Conservation (phyloP, 1,140 invertebrate species). For the Coptotermes formosanus region DNA sequence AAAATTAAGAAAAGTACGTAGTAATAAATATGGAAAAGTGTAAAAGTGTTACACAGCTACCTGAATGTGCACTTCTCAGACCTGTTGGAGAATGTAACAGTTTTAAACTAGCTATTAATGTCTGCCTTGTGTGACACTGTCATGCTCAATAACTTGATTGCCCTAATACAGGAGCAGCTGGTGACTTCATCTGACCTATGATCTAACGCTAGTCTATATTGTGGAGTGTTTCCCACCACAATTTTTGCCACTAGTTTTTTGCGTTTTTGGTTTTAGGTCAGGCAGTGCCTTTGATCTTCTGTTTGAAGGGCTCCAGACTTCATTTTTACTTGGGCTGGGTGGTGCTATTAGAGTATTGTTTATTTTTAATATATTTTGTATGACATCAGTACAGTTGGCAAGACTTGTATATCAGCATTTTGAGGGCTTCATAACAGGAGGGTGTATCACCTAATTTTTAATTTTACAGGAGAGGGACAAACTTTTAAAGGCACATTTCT, state of each 20-base stretch:
- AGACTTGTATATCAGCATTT: too few relatives aligned
- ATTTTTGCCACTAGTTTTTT: neutral
- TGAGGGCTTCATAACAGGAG: too few relatives aligned
- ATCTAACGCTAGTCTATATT: neutral
- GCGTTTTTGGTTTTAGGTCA: too few relatives aligned
- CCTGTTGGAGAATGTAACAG: neutral
- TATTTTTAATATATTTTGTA: too few relatives aligned
- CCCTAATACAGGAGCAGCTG: slow-evolving; percentile 3
- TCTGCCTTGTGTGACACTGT: neutral
- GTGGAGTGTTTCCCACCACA: neutral
- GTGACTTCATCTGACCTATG: neutral
- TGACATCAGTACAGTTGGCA: too few relatives aligned
- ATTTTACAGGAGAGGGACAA: too few relatives aligned
- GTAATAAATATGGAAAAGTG: neutral
- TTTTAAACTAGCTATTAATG: neutral
- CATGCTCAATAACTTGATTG: neutral
- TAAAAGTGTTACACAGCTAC: neutral
- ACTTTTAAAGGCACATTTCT: too few relatives aligned
- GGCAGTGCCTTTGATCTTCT: too few relatives aligned
- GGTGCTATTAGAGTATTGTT: too few relatives aligned
- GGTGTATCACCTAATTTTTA: too few relatives aligned
- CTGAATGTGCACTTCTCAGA: neutral
- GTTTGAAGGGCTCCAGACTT: too few relatives aligned
- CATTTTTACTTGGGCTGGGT: too few relatives aligned
- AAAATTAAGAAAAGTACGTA: neutral